phyloP scores from a whole-genome alignment of 2,113 vertebrate species.

The Solenodon paradoxus region DNA sequence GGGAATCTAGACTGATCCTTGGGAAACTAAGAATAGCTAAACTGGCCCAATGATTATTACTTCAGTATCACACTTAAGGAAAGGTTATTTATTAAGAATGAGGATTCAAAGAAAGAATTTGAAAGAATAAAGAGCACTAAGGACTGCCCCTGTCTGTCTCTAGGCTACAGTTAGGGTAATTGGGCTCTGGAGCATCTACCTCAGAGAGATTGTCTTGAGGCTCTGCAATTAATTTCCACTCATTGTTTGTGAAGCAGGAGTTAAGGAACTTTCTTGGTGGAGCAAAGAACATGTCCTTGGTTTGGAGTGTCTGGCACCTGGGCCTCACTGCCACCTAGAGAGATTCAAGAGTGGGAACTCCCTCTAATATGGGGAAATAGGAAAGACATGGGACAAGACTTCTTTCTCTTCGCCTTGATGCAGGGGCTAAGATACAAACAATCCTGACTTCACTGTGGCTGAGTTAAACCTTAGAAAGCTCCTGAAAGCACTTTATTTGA shows the following conservation, averaged over 20 bases:
- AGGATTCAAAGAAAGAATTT: background rate
- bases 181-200: background rate
- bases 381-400: background rate
- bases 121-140: background rate
- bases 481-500: background rate
- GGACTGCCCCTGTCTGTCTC: background rate
- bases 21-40: background rate
- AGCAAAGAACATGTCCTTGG: background rate
- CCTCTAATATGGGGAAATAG: background rate
- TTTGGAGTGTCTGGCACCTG: background rate
- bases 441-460: background rate
- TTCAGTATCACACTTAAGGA: background rate
- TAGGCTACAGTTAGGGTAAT: background rate
- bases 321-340: background rate
- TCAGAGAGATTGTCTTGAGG: background rate
- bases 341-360: background rate
- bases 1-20: background rate
- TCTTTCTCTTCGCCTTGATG: background rate
- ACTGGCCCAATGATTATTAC: background rate
- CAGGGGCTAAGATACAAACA: rapidly evolving
- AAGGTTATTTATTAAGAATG: background rate
- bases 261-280: background rate
- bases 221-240: background rate
- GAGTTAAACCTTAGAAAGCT: background rate
- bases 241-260: background rate